Conservation (phyloP, 2,888 invertebrate species). For the Heteropelma amictum region DNA sequence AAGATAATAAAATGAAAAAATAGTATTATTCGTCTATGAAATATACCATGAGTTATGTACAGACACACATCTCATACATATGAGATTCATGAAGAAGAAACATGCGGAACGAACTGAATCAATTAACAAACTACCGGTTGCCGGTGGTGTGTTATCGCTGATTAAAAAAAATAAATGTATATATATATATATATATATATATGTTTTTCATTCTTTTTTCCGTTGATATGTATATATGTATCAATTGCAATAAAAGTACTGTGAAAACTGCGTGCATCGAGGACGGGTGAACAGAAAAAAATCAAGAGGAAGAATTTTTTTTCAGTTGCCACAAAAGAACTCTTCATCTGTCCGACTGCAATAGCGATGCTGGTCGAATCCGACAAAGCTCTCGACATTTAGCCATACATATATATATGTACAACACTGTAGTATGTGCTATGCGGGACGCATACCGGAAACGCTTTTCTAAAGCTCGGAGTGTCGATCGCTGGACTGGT, state of each 20-base stretch:
- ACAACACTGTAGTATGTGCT: neutral
- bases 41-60: constrained; percentile 10
- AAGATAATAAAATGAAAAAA: neutral
- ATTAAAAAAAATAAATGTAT: constrained; percentile 24
- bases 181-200: neutral
- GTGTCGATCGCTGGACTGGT: constrained; percentile 45
- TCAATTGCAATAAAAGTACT: constrained; percentile 13
- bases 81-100: constrained; percentile 15
- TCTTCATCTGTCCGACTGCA: constrained; percentile 26
- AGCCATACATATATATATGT: constrained; percentile 3
- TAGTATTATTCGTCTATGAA: constrained; percentile 7
- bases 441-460: constrained; percentile 42
- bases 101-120: constrained; percentile 20
- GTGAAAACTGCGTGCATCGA: constrained; percentile 8
- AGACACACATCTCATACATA: neutral
- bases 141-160: constrained; percentile 16
- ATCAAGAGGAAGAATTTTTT: constrained; percentile 16
- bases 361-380: constrained; percentile 36
- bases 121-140: constrained; percentile 18
- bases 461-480: constrained; percentile 51
- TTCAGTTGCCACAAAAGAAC: constrained; percentile 37
- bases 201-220: neutral
- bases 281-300: constrained; percentile 15
- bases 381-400: constrained; percentile 42
- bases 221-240: neutral